phyloP scores from a whole-genome alignment of 1,140 invertebrate genomes.

The Archegozetes longisetosus region DNA sequence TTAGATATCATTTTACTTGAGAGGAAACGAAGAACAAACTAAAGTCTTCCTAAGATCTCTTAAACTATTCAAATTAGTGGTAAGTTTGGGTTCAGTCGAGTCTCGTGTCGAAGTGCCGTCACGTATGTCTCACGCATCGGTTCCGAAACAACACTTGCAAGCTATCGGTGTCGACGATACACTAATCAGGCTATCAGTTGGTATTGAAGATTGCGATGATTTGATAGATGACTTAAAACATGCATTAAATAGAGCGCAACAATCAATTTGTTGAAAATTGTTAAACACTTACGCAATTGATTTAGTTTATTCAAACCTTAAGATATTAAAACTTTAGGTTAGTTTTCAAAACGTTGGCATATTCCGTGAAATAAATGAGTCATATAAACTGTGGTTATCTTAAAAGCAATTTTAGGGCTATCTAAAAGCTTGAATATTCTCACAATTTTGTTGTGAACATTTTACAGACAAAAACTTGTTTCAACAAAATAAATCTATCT shows the following conservation, averaged over 20 bases:
- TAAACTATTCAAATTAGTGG: conserved; percentile 74
- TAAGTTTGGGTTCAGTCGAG: conserved; percentile 89
- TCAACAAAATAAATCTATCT: no score
- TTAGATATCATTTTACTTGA: conserved; percentile 75
- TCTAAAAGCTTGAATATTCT: no score
- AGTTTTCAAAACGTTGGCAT: no score
- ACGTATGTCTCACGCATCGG: conserved; percentile 30
- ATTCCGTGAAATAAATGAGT: no score
- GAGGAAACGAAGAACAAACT: conserved; percentile 56
- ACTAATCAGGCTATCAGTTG: conserved; percentile 76
- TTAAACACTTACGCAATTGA: no score
- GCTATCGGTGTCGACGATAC: conserved; percentile 68
- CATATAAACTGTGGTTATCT: no score
- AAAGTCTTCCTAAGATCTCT: conserved; percentile 55
- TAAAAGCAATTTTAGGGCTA: no score
- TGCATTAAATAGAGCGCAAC: conserved; percentile 34
- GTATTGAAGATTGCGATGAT: conserved; percentile 72
- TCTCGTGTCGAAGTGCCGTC: conserved; percentile 57
- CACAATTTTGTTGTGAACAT: no score
- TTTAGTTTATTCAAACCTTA: no score
- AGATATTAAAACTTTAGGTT: no score
- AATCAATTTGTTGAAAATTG: neutral
- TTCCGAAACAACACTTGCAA: conserved; percentile 44
- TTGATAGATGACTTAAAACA: conserved; percentile 71
- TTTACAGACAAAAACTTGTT: no score